phyloP scores from a whole-genome alignment of 2,113 vertebrate species.

The Ciconia boyciana region DNA sequence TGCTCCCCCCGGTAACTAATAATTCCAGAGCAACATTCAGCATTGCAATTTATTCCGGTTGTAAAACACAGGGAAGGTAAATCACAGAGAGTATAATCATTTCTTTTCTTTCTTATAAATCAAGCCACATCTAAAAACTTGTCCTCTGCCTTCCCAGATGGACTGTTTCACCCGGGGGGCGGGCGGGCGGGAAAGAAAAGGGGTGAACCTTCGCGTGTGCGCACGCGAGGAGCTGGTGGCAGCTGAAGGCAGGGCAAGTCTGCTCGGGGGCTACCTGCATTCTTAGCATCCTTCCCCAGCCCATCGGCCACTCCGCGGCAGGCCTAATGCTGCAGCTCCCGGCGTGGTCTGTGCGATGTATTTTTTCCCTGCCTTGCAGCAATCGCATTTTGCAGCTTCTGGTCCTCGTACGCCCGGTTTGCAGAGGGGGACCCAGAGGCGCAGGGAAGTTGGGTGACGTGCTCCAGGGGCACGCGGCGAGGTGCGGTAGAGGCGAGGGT shows the following conservation, averaged over 20 bases:
- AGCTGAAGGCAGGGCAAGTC: background rate
- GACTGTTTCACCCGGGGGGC: background rate
- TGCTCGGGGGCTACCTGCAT: background rate
- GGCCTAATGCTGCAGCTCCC: background rate
- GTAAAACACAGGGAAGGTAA: conserved; percentile 42
- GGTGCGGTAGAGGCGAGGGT: background rate
- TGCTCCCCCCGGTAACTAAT: background rate
- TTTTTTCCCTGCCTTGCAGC: background rate
- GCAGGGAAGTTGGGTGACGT: background rate
- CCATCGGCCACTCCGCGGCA: background rate
- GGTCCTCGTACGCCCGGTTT: accelerated
- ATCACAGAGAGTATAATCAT: conserved; percentile 11
- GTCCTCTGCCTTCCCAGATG: background rate
- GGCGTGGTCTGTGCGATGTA: accelerated
- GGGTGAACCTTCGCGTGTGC: too few species aligned
- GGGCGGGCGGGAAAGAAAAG: background rate
- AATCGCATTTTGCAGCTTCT: background rate
- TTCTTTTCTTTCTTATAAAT: conserved; percentile 13
- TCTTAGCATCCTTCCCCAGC: background rate
- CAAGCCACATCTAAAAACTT: background rate
- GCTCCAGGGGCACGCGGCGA: accelerated
- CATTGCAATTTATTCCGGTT: conserved; percentile 38
- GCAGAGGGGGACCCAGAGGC: background rate
- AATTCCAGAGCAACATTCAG: background rate
- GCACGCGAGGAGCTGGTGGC: accelerated